Percentiles rank a stretch among this genome's conserved stretches.
Conservation (phyloP, 2,888 invertebrate genomes). For the Chrysopilus asiliformis region DNA sequence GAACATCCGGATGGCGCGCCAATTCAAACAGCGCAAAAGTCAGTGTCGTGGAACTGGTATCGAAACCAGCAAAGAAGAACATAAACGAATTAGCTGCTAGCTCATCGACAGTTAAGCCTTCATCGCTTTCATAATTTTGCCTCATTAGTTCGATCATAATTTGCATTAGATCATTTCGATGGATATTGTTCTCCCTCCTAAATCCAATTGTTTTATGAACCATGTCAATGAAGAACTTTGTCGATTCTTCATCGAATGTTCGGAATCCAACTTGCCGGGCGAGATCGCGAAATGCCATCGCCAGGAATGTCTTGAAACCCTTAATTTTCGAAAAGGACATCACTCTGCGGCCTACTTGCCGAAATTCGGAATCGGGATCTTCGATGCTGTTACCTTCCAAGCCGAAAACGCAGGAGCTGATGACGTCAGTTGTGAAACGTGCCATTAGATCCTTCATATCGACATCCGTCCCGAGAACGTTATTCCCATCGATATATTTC, state of each 20-base stretch:
- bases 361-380: slow-evolving; percentile 23
- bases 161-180: slow-evolving; percentile 15
- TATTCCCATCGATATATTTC: slow-evolving; percentile 24
- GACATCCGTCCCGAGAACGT: slow-evolving; percentile 22
- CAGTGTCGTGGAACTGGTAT: slow-evolving; percentile 44
- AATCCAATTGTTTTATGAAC: slow-evolving; percentile 13
- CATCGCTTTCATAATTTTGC: slow-evolving; percentile 9
- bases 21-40: slow-evolving; percentile 42
- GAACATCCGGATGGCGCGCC: slow-evolving; percentile 40
- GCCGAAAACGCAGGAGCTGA: slow-evolving; percentile 29
- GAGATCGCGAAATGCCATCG: slow-evolving; percentile 3
- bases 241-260: slow-evolving; percentile 4
- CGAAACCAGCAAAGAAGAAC: slow-evolving; percentile 49
- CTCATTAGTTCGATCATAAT: slow-evolving; percentile 14
- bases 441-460: slow-evolving; percentile 14
- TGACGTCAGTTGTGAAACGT: slow-evolving; percentile 16
- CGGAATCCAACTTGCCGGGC: slow-evolving; percentile 5
- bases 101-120: slow-evolving; percentile 11
- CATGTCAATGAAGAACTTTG: slow-evolving; percentile 16
- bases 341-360: slow-evolving; percentile 12
- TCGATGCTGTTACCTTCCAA: slow-evolving; percentile 27
- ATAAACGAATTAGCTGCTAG: slow-evolving; percentile 42
- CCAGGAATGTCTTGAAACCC: slow-evolving; percentile 3
- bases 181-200: slow-evolving; percentile 12
- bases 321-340: slow-evolving; percentile 8